A percentile compares a stretch with the other conserved stretches of the same genome.
Evolutionary conservation across 2,888 invertebrate genomes (phyloP).

Genomic region (Drosophila conformis): DNA sequence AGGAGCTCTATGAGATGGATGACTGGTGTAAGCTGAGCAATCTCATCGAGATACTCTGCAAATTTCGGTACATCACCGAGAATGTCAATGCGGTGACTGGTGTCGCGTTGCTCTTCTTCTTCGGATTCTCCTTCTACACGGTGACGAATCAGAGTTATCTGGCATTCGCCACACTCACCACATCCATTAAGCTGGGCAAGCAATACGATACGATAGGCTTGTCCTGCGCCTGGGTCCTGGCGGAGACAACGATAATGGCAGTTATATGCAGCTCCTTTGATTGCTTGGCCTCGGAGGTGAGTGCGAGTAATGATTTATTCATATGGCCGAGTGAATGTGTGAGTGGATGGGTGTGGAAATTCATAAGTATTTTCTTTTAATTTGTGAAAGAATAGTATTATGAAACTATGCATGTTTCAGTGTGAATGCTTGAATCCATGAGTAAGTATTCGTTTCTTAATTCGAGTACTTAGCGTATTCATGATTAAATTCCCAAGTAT

Average conservation of each 20-base stretch:
- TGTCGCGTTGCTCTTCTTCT: slow-evolving; percentile 72
- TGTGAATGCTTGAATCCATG: not conserved
- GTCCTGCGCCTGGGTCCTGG: slow-evolving; percentile 75
- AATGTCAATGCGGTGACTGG: slow-evolving; percentile 74
- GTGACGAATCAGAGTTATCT: slow-evolving; percentile 81
- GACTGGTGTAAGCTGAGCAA: slow-evolving; percentile 77
- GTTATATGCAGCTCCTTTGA: slow-evolving; percentile 77
- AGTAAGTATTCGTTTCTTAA: not conserved
- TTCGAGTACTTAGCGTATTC: not conserved
- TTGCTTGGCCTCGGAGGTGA: slow-evolving; percentile 72
- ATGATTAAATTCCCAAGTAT: not conserved
- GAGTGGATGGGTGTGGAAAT: not conserved
- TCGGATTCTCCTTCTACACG: slow-evolving; percentile 81
- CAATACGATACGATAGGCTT: slow-evolving; percentile 68
- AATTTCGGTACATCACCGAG: slow-evolving; percentile 77
- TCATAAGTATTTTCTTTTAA: not conserved
- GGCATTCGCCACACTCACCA: slow-evolving; percentile 75
- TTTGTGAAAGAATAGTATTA: not conserved
- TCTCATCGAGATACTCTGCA: slow-evolving; percentile 78
- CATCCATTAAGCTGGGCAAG: slow-evolving; percentile 41
- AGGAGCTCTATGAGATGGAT: slow-evolving; percentile 31
- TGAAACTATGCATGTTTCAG: not conserved
- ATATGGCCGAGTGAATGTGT: not conserved
- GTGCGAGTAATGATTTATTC: slow-evolving; percentile 26
- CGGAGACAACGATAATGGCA: slow-evolving; percentile 68